Base-by-base conservation (phyloP, 2,113 vertebrate species). In the Myxocyprinus asiaticus region DNA sequence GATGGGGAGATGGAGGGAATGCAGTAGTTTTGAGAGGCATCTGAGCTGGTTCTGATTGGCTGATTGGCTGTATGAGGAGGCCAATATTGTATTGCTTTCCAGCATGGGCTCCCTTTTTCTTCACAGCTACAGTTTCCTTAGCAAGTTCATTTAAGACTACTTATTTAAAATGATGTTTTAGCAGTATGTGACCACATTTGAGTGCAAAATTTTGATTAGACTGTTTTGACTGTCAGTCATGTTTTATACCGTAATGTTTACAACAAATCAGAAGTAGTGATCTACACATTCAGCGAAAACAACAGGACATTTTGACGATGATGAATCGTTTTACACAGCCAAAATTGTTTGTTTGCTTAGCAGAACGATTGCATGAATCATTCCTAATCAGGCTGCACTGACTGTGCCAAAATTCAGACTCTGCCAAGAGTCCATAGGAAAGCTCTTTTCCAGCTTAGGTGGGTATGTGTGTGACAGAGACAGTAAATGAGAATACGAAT, bases 361-460 rank as follows among this genome's bases (percentile, higher is more conserved):
- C 53, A 15, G 65, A 58, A 53, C 56, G 59, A 74, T 2, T 33
- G 1, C 10, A 55, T 55, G 14, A 74, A 45, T 75, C 50, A n/a
- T 17, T 76, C 68, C 53, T 48, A 6, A 66, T 70, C 68, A 68
- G 80, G 51, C 64, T 47, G 51, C 64, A 69, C 55, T 17, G 6
- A 65, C 67, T 73, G 75, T 81, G 83, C 80, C 62, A 67, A 76
- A 79, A 66, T 72, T 47, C 9, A 66, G 72, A 78, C 15, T 75
- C 65, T 78, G 79, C 79, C 66, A 79, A 78, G 61, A 70, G 11
- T 78, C 70, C 63, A 66, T 56, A 82, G 44, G 67, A 15, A 51
- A 64, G 48, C 45, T 62, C 53, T 51, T 68, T 55, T 9, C 15
- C 66, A 14, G 55, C 53, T 78, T 63, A 69, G 50, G 65, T 15